A percentile compares a stretch with the other conserved stretches of the same genome.
These are phyloP conservation scores for Malurus alboscapulatus DNA, from an alignment of 2,113 vertebrate species.

Conservation along the genomic window DNA sequence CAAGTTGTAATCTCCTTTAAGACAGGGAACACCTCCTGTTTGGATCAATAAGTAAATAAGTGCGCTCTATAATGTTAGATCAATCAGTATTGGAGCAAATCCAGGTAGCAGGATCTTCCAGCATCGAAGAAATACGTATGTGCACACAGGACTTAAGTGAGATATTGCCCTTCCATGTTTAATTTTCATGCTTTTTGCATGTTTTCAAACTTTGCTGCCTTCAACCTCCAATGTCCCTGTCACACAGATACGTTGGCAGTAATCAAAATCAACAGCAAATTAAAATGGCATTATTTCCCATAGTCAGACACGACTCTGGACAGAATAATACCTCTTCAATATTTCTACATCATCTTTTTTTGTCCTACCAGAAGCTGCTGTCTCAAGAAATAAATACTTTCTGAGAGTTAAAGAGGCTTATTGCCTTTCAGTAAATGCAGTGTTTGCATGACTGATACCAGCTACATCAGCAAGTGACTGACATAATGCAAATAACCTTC, in stretches of 20 bases:
- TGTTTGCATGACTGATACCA: background rate
- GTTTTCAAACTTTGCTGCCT: background rate
- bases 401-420: background rate
- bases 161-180: background rate
- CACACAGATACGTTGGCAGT: background rate
- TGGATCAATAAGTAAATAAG: background rate
- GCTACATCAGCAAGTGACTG: background rate
- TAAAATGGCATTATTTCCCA: background rate
- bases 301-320: background rate
- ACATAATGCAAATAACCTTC: constrained; percentile 15
- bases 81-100: background rate
- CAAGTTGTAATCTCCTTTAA: background rate
- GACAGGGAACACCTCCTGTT: background rate
- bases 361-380: background rate
- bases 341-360: background rate
- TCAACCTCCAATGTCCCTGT: background rate
- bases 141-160: background rate
- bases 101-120: background rate
- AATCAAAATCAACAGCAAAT: background rate
- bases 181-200: background rate
- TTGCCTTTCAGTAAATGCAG: background rate
- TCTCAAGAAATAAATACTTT: background rate
- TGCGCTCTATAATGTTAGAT: background rate
- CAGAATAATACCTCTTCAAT: background rate
- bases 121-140: background rate